A percentile compares a stretch with the other conserved stretches of the same genome.
Conservation (phyloP, 2,888 invertebrate genomes). For the Oligia fasciuncula region DNA sequence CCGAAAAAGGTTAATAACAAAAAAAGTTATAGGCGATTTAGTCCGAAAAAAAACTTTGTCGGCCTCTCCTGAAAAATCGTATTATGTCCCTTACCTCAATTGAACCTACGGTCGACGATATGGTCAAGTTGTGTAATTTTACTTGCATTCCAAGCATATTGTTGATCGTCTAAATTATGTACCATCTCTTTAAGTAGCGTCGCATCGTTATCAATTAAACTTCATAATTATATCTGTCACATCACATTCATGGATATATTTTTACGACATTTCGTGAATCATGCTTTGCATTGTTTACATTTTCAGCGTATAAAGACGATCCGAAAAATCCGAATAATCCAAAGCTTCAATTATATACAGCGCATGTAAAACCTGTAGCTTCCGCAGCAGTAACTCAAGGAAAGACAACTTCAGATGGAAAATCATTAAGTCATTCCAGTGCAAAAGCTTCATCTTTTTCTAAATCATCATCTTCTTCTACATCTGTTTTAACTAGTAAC, state of each 20-base stretch:
- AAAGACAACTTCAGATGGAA: background rate
- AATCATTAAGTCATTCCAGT: background rate
- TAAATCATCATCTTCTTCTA: slow-evolving; percentile 18
- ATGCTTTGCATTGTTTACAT: slow-evolving; percentile 13
- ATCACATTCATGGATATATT: slow-evolving; percentile 6
- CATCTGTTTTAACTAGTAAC: background rate
- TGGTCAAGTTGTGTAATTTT: too few relatives aligned
- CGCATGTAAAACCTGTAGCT: slow-evolving; percentile 5
- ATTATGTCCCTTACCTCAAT: too few relatives aligned
- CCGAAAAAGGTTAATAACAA: too few relatives aligned
- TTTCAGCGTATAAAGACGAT: slow-evolving; percentile 22
- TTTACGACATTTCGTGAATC: slow-evolving; percentile 24
- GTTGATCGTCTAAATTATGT: background rate
- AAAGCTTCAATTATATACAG: background rate
- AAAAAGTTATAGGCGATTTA: too few relatives aligned
- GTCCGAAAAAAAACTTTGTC: too few relatives aligned
- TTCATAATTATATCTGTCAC: slow-evolving; percentile 6
- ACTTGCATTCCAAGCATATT: too few relatives aligned
- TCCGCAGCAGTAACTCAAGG: slow-evolving; percentile 5
- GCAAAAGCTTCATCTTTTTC: slow-evolving; percentile 5
- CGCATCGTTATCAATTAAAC: slow-evolving; percentile 40
- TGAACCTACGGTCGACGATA: too few relatives aligned
- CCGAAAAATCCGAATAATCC: slow-evolving; percentile 14
- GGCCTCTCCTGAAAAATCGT: too few relatives aligned
- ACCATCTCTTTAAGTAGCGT: slow-evolving; percentile 13